These are phyloP conservation scores for Schizaphis graminum DNA, from an alignment of 2,888 invertebrate species.

Conservation along the genomic window DNA sequence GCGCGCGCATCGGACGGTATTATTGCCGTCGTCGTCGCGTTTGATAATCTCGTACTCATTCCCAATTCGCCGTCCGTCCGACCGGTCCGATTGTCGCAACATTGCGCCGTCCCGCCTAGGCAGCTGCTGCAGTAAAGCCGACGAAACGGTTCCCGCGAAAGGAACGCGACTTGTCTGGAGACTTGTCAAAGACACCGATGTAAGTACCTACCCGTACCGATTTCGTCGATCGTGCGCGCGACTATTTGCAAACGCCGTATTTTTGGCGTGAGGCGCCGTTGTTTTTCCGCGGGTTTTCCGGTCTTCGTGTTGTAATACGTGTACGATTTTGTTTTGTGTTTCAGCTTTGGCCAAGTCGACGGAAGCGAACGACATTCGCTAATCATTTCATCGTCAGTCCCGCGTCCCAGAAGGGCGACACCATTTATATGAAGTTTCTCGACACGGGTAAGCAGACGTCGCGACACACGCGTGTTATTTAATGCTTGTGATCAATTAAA, in stretches of 20 bases:
- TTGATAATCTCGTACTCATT: not conserved
- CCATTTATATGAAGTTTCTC: slow-evolving; percentile 98
- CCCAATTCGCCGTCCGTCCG: not conserved
- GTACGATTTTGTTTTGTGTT: not conserved
- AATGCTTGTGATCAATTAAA: not conserved
- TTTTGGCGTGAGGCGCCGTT: not conserved
- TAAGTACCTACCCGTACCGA: slow-evolving; percentile 19
- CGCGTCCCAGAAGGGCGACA: slow-evolving; percentile 87
- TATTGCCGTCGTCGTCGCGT: not conserved
- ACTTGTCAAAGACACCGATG: slow-evolving; percentile 60
- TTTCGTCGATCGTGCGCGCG: not conserved
- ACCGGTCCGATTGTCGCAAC: slow-evolving; percentile 25
- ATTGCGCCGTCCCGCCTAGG: slow-evolving; percentile 40
- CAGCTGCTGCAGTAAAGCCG: not conserved
- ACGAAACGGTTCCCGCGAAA: slow-evolving; percentile 52
- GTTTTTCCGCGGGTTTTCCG: not conserved
- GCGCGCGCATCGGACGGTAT: not conserved
- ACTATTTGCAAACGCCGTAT: not conserved
- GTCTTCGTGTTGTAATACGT: not conserved
- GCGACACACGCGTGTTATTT: not conserved
- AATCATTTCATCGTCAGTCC: slow-evolving; percentile 69
- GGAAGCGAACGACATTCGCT: slow-evolving; percentile 61
- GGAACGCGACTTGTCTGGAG: not conserved
- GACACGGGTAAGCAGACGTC: slow-evolving; percentile 72
- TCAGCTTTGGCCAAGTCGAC: slow-evolving; percentile 63